Conservation (phyloP, 2,113 vertebrate genomes). For the Neoarius graeffei region DNA sequence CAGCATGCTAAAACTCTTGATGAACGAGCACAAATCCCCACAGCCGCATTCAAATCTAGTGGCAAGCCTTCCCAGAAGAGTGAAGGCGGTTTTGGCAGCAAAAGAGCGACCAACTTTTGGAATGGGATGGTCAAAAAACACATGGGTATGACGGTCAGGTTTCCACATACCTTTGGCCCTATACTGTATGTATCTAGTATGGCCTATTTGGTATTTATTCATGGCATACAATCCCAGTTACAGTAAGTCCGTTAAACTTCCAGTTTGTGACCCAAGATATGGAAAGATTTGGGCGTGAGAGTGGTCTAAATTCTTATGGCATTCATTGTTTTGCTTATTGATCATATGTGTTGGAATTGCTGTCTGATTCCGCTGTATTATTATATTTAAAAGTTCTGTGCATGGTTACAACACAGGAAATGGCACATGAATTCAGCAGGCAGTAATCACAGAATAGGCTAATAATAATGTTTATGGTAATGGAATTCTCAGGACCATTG, state of each 20-base stretch:
- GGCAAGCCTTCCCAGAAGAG: too few species aligned
- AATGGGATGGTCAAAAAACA: too few species aligned
- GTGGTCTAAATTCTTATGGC: neutral
- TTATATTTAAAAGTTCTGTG: neutral
- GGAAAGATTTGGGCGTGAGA: neutral
- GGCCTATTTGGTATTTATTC: neutral
- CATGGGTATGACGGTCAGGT: neutral
- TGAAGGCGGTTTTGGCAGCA: too few species aligned
- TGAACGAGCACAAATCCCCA: too few species aligned
- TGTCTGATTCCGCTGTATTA: neutral
- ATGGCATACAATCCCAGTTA: neutral
- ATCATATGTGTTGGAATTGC: neutral
- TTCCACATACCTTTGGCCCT: neutral
- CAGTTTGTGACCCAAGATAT: neutral
- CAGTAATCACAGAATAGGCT: neutral
- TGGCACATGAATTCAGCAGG: neutral
- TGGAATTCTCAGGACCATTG: slow-evolving; percentile 17
- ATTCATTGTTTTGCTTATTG: neutral
- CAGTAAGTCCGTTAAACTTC: neutral
- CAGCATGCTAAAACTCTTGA: too few species aligned
- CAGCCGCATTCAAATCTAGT: too few species aligned
- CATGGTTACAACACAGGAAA: neutral
- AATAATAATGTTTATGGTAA: neutral
- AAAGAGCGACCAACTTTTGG: too few species aligned
- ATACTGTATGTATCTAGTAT: neutral